Conservation (phyloP, 2,113 vertebrate genomes). For the Percina caprodes region DNA sequence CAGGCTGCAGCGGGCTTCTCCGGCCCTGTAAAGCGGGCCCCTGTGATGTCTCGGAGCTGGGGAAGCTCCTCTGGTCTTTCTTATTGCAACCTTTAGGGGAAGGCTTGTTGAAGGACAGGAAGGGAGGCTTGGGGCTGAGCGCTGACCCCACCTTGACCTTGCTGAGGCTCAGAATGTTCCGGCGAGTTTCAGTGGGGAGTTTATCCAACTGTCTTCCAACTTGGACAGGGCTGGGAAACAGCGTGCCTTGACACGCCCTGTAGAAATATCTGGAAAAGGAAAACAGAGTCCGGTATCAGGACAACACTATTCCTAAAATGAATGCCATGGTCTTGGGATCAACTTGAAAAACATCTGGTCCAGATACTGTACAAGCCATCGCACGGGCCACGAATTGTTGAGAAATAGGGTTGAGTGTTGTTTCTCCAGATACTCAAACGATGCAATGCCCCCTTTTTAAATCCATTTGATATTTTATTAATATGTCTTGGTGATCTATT, state of each 20-base stretch:
- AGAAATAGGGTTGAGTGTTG: neutral
- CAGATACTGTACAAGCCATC: neutral
- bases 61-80: constrained; percentile 45
- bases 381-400: constrained; percentile 19
- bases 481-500: too few species aligned
- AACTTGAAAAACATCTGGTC: constrained; percentile 61
- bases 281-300: constrained; percentile 45
- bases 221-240: constrained; percentile 92
- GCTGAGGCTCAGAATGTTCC: constrained; percentile 79
- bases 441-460: too few species aligned
- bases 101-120: constrained; percentile 67
- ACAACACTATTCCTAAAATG: constrained; percentile 3
- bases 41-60: constrained; percentile 39
- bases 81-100: constrained; percentile 56
- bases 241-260: constrained; percentile 90
- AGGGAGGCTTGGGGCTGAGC: constrained; percentile 55
- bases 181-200: constrained; percentile 73
- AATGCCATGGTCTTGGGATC: constrained; percentile 15
- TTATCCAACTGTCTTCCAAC: constrained; percentile 90
- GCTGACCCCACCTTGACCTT: constrained; percentile 57
- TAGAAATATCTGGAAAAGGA: constrained; percentile 89
- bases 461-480: too few species aligned
- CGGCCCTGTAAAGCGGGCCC: neutral
- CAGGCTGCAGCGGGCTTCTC: neutral
- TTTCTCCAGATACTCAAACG: too few species aligned